Evolutionary conservation across 2,888 invertebrate genomes (phyloP), one percentile per base, ranked within the genome.

Genomic region (Drosophila putrida): DNA sequence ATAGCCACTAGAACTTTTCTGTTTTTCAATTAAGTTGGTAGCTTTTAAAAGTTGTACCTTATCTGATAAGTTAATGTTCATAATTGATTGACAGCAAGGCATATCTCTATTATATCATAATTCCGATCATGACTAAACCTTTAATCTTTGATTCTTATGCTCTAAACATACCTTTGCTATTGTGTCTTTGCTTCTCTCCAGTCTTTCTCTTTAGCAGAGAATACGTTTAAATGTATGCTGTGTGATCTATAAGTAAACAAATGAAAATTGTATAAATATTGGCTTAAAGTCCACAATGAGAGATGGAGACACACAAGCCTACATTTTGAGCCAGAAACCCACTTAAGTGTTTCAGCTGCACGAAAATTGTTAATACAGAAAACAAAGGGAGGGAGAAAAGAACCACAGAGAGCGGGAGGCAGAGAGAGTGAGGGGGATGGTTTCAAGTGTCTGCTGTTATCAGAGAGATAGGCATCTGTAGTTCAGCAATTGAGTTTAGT

Each of bases 211-310:
- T 44, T 41, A 35, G 55, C 58, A 55, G 55, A 44, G 74, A 53
- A 38, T 65, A 20, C 3, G 20, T 58, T 36, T 54, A 27, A 49
- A 35, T 51, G 35, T 49, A 6, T 62, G 71, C 31, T 75, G 57
- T 80, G 66, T 60, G 75, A 80, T 82, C 82, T 82, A 86, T 66
- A 78, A 74, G 71, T 69, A 83, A 81, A 77, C 77, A 79, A 86
- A 86, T 83, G 71, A 79, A 83, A 83, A 83, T 81, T 83, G 86
- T 81, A 71, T 81, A 86, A 82, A 82, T 79, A 82, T 86, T 86
- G 66, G 78, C 58, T 63, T 54, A 10, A 15, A 68, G 53, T 44
- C 46, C 59, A 54, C 54, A 54, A 36, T 44, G 31, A 43, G 41
- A 13, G 20, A 20, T 20, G 20, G 20, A 15, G 27, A 38, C 41